Conservation (phyloP, 2,888 invertebrate species). For the Drosophila incognita region DNA sequence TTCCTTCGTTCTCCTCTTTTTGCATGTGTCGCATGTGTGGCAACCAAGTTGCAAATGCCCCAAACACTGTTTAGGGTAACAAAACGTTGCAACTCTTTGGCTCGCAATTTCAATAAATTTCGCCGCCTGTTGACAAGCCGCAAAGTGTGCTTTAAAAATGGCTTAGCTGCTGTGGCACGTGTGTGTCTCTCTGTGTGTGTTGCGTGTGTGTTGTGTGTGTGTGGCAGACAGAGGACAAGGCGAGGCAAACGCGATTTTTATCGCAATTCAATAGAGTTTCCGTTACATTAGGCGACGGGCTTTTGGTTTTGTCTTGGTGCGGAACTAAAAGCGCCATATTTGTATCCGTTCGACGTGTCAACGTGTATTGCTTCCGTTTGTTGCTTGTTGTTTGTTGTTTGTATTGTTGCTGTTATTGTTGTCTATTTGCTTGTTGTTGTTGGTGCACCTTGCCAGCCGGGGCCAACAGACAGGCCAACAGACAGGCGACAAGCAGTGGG, state of each 20-base stretch:
- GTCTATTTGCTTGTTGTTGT: not conserved
- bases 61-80: constrained; percentile 6
- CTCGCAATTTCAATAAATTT: constrained; percentile 78
- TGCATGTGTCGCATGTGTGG: not conserved
- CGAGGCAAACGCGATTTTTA: constrained; percentile 82
- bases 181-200: constrained; percentile 1
- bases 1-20: not conserved
- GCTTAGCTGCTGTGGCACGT: constrained; percentile 51
- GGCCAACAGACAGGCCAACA: constrained; percentile 17
- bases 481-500: constrained; percentile 25
- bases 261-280: constrained; percentile 83
- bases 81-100: constrained; percentile 74
- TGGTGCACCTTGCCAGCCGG: constrained; percentile 57
- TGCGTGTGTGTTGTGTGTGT: constrained; percentile 22
- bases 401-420: not conserved
- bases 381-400: constrained; percentile 52
- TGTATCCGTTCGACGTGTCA: constrained; percentile 82
- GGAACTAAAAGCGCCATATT: constrained; percentile 80
- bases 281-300: constrained; percentile 74
- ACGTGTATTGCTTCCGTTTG: constrained; percentile 80
- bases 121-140: constrained; percentile 79
- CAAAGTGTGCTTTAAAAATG: constrained; percentile 79
- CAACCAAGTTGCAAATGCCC: not conserved
- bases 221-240: constrained; percentile 44
- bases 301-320: constrained; percentile 68